phyloP scores from a whole-genome alignment of 2,113 vertebrate genomes.

The Nothobranchius kuhntae region DNA sequence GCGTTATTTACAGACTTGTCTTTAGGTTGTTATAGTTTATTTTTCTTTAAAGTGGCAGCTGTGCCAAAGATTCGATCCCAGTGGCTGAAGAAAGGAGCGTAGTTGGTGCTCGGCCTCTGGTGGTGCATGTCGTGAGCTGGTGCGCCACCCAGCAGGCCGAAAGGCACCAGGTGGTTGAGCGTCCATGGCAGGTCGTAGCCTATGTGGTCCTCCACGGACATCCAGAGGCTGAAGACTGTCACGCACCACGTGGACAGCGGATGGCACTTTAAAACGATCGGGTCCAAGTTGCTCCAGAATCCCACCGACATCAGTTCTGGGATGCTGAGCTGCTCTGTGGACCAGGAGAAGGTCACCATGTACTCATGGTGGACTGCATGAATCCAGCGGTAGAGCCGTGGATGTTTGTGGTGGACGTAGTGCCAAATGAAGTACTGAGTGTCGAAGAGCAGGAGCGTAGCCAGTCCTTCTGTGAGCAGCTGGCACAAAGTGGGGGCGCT shows the following conservation, averaged over 20 bases:
- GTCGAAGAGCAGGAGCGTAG: conserved; percentile 74
- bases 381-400: conserved; percentile 68
- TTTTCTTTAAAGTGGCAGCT: conserved; percentile 26
- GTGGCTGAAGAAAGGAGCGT: conserved; percentile 78
- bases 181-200: conserved; percentile 76
- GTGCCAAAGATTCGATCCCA: conserved; percentile 77
- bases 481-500: conserved; percentile 62
- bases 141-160: conserved; percentile 71
- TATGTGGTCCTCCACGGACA: conserved; percentile 80
- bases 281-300: conserved; percentile 74
- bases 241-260: conserved; percentile 66
- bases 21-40: not conserved
- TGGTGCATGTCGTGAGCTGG: conserved; percentile 79
- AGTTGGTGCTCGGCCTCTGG: conserved; percentile 74
- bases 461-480: conserved; percentile 63
- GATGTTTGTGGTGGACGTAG: conserved; percentile 71
- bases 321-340: conserved; percentile 71
- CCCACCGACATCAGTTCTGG: conserved; percentile 74
- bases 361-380: conserved; percentile 77
- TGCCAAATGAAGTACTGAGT: conserved; percentile 79
- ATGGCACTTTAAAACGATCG: conserved; percentile 68
- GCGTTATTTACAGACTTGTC: conserved; percentile 9
- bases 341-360: conserved; percentile 72
- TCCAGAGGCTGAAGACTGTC: conserved; percentile 71
- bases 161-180: conserved; percentile 69